Percentiles rank a stretch among this genome's conserved stretches.
Evolutionary conservation across 1,140 invertebrate species (phyloP).

Genomic region (Galendromus occidentalis): DNA sequence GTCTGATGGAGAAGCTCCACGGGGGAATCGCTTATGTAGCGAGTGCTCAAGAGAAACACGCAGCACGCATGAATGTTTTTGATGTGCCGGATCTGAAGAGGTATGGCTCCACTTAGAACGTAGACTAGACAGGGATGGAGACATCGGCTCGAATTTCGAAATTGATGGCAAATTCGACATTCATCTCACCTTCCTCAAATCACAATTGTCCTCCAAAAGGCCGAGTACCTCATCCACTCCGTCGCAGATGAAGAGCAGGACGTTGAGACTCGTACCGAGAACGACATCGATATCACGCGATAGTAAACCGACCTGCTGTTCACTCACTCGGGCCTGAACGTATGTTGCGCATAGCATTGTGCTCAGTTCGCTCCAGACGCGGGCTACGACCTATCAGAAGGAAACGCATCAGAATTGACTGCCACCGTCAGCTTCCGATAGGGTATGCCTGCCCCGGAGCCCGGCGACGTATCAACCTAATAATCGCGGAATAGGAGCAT

Average conservation of each 20-base stretch:
- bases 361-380: slow-evolving; percentile 1
- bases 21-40: not conserved
- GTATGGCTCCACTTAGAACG: too few species aligned
- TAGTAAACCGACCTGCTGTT: not conserved
- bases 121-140: too few species aligned
- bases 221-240: not conserved
- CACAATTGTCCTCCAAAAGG: not conserved
- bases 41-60: not conserved
- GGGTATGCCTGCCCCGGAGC: too few species aligned
- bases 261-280: not conserved
- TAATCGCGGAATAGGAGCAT: too few species aligned
- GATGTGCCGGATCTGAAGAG: not conserved
- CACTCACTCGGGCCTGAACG: not conserved
- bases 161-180: not conserved
- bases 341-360: slow-evolving; percentile 5
- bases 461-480: too few species aligned
- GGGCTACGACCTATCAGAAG: not conserved
- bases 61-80: slow-evolving; percentile 4
- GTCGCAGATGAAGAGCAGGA: not conserved
- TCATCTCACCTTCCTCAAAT: not conserved
- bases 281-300: slow-evolving; percentile 6
- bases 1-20: not conserved
- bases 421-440: too few species aligned
- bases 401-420: too few species aligned
- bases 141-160: too few species aligned